Evolutionary conservation across 2,113 vertebrate genomes (phyloP).

Genomic region (Thunnus thynnus): DNA sequence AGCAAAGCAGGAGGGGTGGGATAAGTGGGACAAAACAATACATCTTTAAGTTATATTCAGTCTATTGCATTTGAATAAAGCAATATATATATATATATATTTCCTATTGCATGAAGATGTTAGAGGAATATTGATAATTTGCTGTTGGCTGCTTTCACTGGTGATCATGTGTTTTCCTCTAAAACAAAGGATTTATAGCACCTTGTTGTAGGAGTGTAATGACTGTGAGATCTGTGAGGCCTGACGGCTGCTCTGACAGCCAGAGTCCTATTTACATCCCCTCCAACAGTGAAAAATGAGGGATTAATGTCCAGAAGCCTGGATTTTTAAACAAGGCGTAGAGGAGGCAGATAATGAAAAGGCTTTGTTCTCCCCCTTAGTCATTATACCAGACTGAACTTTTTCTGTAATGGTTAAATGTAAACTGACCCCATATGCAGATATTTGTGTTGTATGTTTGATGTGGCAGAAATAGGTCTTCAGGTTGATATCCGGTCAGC

Average conservation of each 20-base stretch:
- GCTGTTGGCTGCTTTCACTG: slow-evolving; percentile 68
- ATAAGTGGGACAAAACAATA: slow-evolving; percentile 44
- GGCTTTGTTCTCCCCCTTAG: slow-evolving; percentile 35
- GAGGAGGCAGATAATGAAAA: slow-evolving; percentile 48
- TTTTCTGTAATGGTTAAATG: slow-evolving; percentile 27
- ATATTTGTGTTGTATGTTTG: slow-evolving; percentile 38
- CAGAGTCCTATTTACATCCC: slow-evolving; percentile 72
- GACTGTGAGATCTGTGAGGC: slow-evolving; percentile 73
- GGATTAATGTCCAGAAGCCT: slow-evolving; percentile 78
- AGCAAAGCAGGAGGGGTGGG: slow-evolving; percentile 21
- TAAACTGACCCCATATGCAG: slow-evolving; percentile 65
- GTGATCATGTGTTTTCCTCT: slow-evolving; percentile 75
- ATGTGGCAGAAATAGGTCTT: slow-evolving; percentile 71
- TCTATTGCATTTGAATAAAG: slow-evolving; percentile 48
- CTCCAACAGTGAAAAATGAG: slow-evolving; percentile 77
- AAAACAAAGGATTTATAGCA: slow-evolving; percentile 79
- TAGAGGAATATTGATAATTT: slow-evolving; percentile 68
- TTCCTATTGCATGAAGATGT: slow-evolving; percentile 12
- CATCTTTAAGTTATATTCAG: slow-evolving; percentile 44
- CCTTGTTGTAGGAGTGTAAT: slow-evolving; percentile 72
- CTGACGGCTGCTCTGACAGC: slow-evolving; percentile 72
- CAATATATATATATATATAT: not conserved
- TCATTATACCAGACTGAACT: slow-evolving; percentile 38
- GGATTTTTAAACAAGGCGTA: slow-evolving; percentile 66
- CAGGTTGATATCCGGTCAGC: slow-evolving; percentile 72